Conservation (phyloP, 2,888 invertebrate species). For the Pyralis farinalis region DNA sequence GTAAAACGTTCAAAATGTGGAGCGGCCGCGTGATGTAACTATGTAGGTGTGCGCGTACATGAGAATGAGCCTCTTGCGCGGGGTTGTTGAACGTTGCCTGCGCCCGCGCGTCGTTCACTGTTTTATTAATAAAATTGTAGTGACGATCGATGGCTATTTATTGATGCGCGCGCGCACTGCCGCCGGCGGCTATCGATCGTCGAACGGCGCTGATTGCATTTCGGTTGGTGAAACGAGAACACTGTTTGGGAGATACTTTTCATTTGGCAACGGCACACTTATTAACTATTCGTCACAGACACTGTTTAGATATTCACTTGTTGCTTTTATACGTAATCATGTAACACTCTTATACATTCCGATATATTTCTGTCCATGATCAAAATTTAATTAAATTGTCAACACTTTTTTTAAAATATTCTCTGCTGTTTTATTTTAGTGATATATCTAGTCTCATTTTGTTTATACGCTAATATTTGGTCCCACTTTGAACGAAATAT, state of each 20-base stretch:
- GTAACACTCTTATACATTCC: no score
- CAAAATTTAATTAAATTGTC: no score
- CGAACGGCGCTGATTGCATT: slow-evolving; percentile 27
- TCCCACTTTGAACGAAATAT: no score
- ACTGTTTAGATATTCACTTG: background rate
- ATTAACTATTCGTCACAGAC: slow-evolving; percentile 36
- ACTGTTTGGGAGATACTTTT: slow-evolving; percentile 5
- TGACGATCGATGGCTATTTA: slow-evolving; percentile 76
- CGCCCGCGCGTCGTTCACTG: slow-evolving; percentile 56
- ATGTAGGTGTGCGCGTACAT: slow-evolving; percentile 43
- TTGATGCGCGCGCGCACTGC: slow-evolving; percentile 61
- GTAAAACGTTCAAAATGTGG: slow-evolving; percentile 24
- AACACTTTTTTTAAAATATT: no score
- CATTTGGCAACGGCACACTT: slow-evolving; percentile 17
- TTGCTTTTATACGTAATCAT: background rate
- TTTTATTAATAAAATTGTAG: slow-evolving; percentile 76
- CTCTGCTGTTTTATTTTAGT: no score
- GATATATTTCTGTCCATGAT: no score
- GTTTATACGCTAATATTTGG: no score
- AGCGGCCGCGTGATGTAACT: slow-evolving; percentile 52
- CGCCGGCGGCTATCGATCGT: slow-evolving; percentile 42
- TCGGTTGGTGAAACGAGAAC: slow-evolving; percentile 9
- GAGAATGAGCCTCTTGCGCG: slow-evolving; percentile 42
- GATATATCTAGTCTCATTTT: no score
- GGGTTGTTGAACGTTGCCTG: slow-evolving; percentile 69